Evolutionary conservation across 1,140 invertebrate species (phyloP).

Genomic region (Stenopsyche tienmushanensis): DNA sequence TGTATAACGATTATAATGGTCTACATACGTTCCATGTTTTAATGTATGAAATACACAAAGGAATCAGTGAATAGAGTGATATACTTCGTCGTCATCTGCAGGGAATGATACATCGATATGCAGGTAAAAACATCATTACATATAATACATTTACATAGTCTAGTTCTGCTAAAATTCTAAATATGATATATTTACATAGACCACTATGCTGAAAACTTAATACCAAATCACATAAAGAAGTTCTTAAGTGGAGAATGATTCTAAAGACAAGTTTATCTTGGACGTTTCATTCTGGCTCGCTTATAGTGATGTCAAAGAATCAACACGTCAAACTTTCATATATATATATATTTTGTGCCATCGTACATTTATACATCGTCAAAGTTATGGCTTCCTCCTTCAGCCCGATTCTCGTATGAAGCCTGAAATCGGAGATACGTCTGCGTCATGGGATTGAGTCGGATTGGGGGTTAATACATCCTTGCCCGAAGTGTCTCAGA

Average conservation of each 20-base stretch:
- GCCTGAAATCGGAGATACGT: too few species aligned
- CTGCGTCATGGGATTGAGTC: too few species aligned
- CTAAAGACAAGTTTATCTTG: neutral
- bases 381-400: too few species aligned
- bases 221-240: neutral
- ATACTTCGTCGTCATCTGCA: constrained; percentile 5
- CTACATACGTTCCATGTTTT: neutral
- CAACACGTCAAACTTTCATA: too few species aligned
- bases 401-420: too few species aligned
- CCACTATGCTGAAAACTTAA: neutral
- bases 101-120: constrained; percentile 17
- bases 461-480: too few species aligned
- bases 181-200: neutral
- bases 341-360: too few species aligned
- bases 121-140: too few species aligned
- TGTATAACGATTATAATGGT: neutral
- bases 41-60: neutral
- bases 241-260: too few species aligned
- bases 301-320: neutral
- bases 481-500: too few species aligned
- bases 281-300: neutral
- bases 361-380: too few species aligned
- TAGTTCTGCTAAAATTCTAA: neutral
- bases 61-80: neutral
- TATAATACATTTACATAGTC: neutral